Evolutionary conservation across 2,888 invertebrate genomes (phyloP).

Genomic region (Cheilosia grossa): DNA sequence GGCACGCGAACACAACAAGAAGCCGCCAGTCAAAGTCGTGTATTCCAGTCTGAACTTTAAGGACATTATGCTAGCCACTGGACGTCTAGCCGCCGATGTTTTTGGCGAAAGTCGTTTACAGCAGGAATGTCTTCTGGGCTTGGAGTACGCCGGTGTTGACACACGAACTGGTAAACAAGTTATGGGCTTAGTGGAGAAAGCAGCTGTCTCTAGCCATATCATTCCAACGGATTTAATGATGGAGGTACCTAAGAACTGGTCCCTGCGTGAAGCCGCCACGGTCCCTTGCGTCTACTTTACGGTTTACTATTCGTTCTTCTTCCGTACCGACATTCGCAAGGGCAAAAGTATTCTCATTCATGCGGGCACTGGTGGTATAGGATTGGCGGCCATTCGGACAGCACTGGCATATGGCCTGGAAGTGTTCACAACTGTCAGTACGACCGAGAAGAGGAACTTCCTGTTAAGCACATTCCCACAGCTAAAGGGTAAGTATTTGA

Average conservation of each 20-base stretch:
- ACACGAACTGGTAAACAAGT: conserved; percentile 84
- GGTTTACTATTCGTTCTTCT: conserved; percentile 85
- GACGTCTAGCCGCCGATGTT: conserved; percentile 91
- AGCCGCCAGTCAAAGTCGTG: conserved; percentile 83
- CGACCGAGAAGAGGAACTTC: conserved; percentile 86
- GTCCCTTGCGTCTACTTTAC: conserved; percentile 91
- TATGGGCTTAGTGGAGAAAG: conserved; percentile 85
- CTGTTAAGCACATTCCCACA: conserved; percentile 85
- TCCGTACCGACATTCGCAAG: conserved; percentile 79
- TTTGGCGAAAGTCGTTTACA: conserved; percentile 86
- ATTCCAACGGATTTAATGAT: conserved; percentile 82
- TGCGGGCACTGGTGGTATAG: conserved; percentile 89
- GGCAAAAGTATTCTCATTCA: conserved; percentile 84
- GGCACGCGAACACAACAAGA: conserved; percentile 85
- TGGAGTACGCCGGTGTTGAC: conserved; percentile 86
- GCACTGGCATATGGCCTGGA: conserved; percentile 87
- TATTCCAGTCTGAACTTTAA: conserved; percentile 94
- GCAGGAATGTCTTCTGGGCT: conserved; percentile 87
- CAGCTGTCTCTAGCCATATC: conserved; percentile 84
- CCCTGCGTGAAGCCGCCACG: conserved; percentile 89
- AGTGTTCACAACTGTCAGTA: conserved; percentile 89
- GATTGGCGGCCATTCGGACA: conserved; percentile 90
- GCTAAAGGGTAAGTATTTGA: conserved; percentile 84
- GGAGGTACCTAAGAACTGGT: conserved; percentile 89
- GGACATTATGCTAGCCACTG: conserved; percentile 95